phyloP scores from a whole-genome alignment of 2,113 vertebrate species.

The Ceuthmochares aereus region DNA sequence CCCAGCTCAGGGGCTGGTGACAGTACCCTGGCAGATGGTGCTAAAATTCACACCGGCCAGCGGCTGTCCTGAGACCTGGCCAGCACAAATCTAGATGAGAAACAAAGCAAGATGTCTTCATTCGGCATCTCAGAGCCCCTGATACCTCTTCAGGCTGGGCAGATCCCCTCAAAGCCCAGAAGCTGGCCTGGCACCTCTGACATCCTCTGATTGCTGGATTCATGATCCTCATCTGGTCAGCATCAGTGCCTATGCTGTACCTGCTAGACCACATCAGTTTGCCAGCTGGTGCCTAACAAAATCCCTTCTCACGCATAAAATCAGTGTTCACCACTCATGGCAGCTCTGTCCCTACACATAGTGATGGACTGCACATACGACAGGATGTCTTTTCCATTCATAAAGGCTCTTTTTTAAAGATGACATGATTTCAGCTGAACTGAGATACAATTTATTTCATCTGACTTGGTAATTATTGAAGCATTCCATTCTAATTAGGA shows the following conservation, averaged over 20 bases:
- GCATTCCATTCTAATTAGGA: neutral
- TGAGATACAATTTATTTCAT: neutral
- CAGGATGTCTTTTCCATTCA: neutral
- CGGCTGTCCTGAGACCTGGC: neutral
- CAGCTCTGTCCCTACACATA: neutral
- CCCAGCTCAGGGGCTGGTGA: neutral
- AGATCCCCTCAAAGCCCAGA: neutral
- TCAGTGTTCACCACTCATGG: neutral
- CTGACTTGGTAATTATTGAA: neutral
- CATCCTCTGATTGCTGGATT: neutral
- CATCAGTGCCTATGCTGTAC: neutral
- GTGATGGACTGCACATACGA: neutral
- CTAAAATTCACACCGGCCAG: neutral
- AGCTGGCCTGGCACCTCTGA: neutral
- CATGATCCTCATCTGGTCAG: accelerated
- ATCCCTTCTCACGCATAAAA: neutral
- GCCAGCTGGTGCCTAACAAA: accelerated
- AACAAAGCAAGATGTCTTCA: neutral
- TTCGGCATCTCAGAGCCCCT: neutral
- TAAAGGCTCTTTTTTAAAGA: neutral
- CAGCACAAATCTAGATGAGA: neutral
- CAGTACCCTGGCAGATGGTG: neutral
- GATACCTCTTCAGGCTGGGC: neutral
- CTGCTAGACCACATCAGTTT: neutral
- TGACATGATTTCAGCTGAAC: neutral